These are phyloP conservation scores for Ranitomeya imitator DNA, from an alignment of 2,113 vertebrate species.

Conservation along the genomic window DNA sequence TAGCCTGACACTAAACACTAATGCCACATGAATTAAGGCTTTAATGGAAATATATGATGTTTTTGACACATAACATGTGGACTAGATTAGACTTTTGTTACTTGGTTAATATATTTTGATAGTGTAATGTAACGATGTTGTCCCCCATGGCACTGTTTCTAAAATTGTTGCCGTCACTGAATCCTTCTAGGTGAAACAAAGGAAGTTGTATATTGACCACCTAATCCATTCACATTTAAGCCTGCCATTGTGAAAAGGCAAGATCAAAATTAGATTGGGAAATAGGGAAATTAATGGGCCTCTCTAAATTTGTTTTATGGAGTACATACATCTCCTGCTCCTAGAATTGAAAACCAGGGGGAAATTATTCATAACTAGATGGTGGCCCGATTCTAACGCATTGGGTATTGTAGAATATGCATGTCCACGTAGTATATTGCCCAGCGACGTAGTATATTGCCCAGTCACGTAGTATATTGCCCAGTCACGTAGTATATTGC, in stretches of 20 bases:
- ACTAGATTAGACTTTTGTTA: conserved; percentile 40
- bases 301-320: not conserved
- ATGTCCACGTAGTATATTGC: too few species aligned
- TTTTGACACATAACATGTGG: conserved; percentile 43
- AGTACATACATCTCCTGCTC: not conserved
- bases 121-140: conserved; percentile 32
- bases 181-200: conserved; percentile 1
- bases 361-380: conserved; percentile 6
- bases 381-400: too few species aligned
- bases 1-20: conserved; percentile 21
- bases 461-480: too few species aligned
- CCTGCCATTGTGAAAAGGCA: not conserved
- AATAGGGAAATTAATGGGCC: not conserved
- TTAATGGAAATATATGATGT: conserved; percentile 27
- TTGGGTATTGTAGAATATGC: too few species aligned
- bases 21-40: conserved; percentile 21
- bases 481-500: too few species aligned
- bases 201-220: conserved; percentile 2
- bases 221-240: not conserved
- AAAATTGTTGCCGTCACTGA: not conserved
- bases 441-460: too few species aligned
- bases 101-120: conserved; percentile 45
- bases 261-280: conserved; percentile 21
- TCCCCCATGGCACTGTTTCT: conserved; percentile 33
- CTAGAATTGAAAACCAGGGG: not conserved